Evolutionary conservation across 2,888 invertebrate species (phyloP), one percentile per base, ranked within the genome.

Genomic region (Eulithis prunata): DNA sequence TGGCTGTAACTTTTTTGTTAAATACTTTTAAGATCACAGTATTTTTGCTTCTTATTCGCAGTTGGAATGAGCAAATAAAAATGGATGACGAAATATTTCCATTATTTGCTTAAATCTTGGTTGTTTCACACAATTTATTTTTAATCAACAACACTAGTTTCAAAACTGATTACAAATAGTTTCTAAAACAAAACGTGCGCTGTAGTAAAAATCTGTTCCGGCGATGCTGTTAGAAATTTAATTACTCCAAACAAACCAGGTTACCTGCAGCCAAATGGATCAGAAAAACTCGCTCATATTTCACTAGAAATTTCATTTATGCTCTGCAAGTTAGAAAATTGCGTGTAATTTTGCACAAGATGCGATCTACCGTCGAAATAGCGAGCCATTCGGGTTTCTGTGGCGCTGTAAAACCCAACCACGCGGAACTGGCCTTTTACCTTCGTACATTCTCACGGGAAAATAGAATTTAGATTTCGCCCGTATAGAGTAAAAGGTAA

Each of bases 301-400:
- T 71, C 67, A 74, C 65, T 67, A 62, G 60, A 71, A 71, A 70
- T 72, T 72, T 71, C 68, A 71, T 71, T 70, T 69, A 69, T 68
- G 70, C 69, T 68, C 66, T 70, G 64, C 65, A 71, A 74, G 71
- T 71, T 71, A 71, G 68, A 74, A 71, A 74, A 74, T 71, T 74
- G 74, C 71, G 72, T 70, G 70, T 74, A 72, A 74, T 72, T 74
- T 71, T 68, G 71, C 71, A 67, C 69, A 67, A 70, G 71, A 70
- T 70, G 71, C 71, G 68, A 71, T 71, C 68, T 69, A 62, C 57
- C 63, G 66, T 46, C 64, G 63, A 58, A 67, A 69, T 69, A 73
- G 73, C 69, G 45, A 62, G 68, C 72, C 60, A 67, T 68, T 71
- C 56, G 63, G 71, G 71, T 66, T 71, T 68, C 68, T 70, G 73